Evolutionary conservation across 35 echinoderm and acorn worm genomes (phyloP).

Genomic region (Anneissia japonica): DNA sequence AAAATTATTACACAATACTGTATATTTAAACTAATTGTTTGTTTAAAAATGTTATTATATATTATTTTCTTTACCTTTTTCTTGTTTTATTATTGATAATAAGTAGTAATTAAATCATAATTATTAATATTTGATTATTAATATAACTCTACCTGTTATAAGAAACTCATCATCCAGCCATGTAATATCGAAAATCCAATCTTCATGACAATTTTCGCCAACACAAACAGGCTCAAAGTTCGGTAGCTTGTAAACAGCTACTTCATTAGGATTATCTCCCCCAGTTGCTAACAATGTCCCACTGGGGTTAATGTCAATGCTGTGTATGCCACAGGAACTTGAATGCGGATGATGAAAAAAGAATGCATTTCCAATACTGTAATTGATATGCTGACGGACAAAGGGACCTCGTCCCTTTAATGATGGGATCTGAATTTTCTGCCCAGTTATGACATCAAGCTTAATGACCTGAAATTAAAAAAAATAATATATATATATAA

Average conservation of each 20-base stretch:
- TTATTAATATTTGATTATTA: no score
- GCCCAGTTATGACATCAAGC: not conserved
- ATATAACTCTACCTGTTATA: conserved; percentile 97
- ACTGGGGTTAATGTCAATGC: conserved; percentile 85
- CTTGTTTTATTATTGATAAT: no score
- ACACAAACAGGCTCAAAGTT: conserved; percentile 87
- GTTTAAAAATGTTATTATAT: no score
- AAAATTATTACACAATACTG: no score
- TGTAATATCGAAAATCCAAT: conserved; percentile 85
- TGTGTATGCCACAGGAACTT: conserved; percentile 66
- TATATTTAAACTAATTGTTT: no score
- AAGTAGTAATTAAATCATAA: no score
- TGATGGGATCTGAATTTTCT: not conserved
- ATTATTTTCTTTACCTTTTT: no score
- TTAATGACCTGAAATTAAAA: not conserved
- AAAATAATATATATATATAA: no score
- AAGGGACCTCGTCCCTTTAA: not conserved
- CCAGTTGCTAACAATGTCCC: conserved; percentile 65
- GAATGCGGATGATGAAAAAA: not conserved
- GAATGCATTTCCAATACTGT: not conserved
- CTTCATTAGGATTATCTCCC: conserved; percentile 77
- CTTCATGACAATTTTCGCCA: conserved; percentile 76
- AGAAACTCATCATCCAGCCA: conserved; percentile 97
- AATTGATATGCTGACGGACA: not conserved
- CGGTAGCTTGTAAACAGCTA: conserved; percentile 73